phyloP scores from a whole-genome alignment of 2,797 vertebrate genomes.

The Leuciscus waleckii region DNA sequence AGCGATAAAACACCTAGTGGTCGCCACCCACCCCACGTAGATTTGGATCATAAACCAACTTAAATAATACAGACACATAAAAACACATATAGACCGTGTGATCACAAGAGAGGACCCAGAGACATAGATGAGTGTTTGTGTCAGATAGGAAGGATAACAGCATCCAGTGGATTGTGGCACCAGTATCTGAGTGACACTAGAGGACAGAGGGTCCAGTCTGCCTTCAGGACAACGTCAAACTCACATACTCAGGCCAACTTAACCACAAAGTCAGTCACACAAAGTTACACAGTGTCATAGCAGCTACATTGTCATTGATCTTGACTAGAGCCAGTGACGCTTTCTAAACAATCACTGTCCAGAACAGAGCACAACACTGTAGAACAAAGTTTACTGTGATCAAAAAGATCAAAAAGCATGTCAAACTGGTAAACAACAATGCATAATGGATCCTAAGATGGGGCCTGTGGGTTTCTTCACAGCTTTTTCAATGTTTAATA shows the following conservation, averaged over 20 bases:
- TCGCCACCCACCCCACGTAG: background rate
- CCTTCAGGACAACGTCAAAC: conserved; percentile 51
- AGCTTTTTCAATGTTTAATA: background rate
- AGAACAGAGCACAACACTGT: conserved; percentile 30
- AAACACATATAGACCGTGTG: conserved; percentile 42
- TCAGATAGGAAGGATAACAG: conserved; percentile 54
- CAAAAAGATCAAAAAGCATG: conserved; percentile 15
- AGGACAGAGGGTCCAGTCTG: conserved; percentile 74
- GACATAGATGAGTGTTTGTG: conserved; percentile 48
- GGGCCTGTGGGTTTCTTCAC: background rate
- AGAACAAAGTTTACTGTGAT: conserved; percentile 31
- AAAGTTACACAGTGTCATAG: conserved; percentile 52
- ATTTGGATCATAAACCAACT: conserved; percentile 1
- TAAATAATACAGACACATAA: background rate
- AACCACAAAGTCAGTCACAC: conserved; percentile 53
- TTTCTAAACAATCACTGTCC: conserved; percentile 71
- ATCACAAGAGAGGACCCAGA: conserved; percentile 67
- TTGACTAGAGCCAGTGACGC: conserved; percentile 66
- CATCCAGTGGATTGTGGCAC: conserved; percentile 70
- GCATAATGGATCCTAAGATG: background rate
- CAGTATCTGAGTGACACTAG: conserved; percentile 75
- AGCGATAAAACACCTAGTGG: background rate
- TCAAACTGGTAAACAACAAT: conserved; percentile 11
- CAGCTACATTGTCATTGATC: conserved; percentile 67
- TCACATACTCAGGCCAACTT: conserved; percentile 45